These are phyloP conservation scores for Pterostichus madidus DNA, from an alignment of 2,888 invertebrate genomes.

Conservation along the genomic window DNA sequence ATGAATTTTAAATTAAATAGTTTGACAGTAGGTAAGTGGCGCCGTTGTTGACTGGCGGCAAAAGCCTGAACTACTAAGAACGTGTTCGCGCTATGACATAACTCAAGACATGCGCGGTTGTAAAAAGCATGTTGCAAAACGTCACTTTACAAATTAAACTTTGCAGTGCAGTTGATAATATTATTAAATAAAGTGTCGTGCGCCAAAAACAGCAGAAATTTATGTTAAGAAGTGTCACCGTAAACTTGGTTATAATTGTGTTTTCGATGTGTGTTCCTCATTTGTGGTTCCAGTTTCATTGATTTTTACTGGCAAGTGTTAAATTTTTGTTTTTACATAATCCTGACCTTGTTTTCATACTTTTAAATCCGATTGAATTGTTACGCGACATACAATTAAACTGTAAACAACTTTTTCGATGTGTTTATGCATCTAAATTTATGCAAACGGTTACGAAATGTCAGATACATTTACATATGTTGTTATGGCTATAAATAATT, in stretches of 20 bases:
- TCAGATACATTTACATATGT: conserved; percentile 8
- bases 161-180: conserved; percentile 25
- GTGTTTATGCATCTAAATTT: neutral
- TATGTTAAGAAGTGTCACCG: neutral
- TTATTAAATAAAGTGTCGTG: conserved; percentile 13
- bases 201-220: conserved; percentile 11
- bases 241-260: neutral
- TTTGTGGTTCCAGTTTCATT: conserved; percentile 29
- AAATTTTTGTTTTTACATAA: conserved; percentile 54
- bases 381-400: neutral
- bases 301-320: conserved; percentile 60
- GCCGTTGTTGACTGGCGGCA: conserved; percentile 36
- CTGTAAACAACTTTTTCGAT: neutral
- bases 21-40: conserved; percentile 6
- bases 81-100: conserved; percentile 59
- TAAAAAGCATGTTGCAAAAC: conserved; percentile 60
- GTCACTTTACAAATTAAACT: conserved; percentile 61
- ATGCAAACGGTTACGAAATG: conserved; percentile 1
- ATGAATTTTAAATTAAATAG: too few species aligned
- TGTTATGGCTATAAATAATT: conserved; percentile 11
- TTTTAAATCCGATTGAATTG: conserved; percentile 36
- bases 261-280: too few species aligned
- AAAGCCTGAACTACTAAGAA: conserved; percentile 10
- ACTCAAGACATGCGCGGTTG: conserved; percentile 55
- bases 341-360: conserved; percentile 50